Base-by-base conservation (phyloP, 2,888 invertebrate genomes). In the Troglohyphantes excavatus region DNA sequence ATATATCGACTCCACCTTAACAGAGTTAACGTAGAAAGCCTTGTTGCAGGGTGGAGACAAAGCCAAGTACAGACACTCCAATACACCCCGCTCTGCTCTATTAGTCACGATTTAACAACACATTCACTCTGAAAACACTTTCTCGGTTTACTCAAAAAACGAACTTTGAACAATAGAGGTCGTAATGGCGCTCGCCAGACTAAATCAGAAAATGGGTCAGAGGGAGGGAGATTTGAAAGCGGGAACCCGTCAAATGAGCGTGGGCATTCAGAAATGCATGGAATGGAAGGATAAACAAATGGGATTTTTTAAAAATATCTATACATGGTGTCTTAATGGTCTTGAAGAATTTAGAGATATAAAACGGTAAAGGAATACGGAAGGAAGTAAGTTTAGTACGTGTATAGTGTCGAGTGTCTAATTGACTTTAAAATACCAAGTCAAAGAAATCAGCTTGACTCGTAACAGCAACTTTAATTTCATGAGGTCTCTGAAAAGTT, bases 71-170 rank as follows among this genome's bases (percentile, higher is more conserved):
- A 39, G 21, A 21, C 39, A 43, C 19, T 29, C 33, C 29, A 67
- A 29, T 67, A 65, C 73, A 65, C 83, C n/a, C 13, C 53, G 84
- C 73, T 84, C 33, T 84, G 84, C 84, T 84, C 84, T 84, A 75
- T 84, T 84, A 84, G 75, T 84, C 84, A 84, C 75, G 75, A 75
- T 84, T 84, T 84, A 75, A 83, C 39, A 70, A 83, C 33, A 33
- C 63, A 46, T 75, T 73, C 63, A 39, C 70, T 61, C 21, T 23
- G 23, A 67, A 33, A 27, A 63, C n/a, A 75, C 21, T 84, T 84
- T 63, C 67, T 39, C 19, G 53, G 23, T 9, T 26, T 39, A 26
- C 6, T 46, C n/a, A n/a, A n/a, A 78, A 76, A 76, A 29, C 13
- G 39, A 78, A 78, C 17, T 53, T 21, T 19, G 70, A 83, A 83